Percentiles rank a stretch among this genome's conserved stretches.
phyloP scores from a whole-genome alignment of 2,113 vertebrate genomes.

The Eulacestoma nigropectus region DNA sequence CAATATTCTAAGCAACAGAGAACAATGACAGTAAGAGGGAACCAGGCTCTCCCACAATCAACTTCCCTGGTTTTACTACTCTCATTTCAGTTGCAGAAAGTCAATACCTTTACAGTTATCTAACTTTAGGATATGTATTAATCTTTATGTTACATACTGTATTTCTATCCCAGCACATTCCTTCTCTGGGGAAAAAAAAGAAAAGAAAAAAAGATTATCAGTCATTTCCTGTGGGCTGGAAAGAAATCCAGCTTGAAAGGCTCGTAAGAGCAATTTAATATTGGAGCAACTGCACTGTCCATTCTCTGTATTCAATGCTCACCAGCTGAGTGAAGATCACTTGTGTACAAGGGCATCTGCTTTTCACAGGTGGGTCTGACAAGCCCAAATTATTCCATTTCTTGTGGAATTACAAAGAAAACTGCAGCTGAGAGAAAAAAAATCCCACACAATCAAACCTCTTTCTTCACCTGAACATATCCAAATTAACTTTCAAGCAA shows the following conservation, averaged over 20 bases:
- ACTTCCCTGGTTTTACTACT: neutral
- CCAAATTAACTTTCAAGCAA: neutral
- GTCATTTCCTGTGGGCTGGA: constrained; percentile 18
- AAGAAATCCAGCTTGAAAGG: constrained; percentile 5
- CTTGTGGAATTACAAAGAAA: neutral
- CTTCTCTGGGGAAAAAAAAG: neutral
- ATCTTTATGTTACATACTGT: neutral
- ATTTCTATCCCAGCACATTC: neutral
- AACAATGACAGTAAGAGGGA: neutral
- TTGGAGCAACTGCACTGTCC: neutral
- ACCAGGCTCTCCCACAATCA: neutral
- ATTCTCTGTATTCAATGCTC: neutral
- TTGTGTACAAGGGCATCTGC: neutral
- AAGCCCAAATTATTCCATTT: neutral
- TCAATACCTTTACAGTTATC: neutral
- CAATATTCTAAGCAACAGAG: neutral
- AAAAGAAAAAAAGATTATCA: neutral
- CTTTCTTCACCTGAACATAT: neutral
- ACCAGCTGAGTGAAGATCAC: neutral
- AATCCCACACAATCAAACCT: neutral
- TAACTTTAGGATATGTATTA: neutral
- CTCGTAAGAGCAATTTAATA: neutral
- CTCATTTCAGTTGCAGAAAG: neutral
- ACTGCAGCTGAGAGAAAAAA: neutral
- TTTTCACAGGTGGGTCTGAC: neutral